Evolutionary conservation across 2,113 vertebrate genomes (phyloP).

Genomic region (Percopsis transmontana): DNA sequence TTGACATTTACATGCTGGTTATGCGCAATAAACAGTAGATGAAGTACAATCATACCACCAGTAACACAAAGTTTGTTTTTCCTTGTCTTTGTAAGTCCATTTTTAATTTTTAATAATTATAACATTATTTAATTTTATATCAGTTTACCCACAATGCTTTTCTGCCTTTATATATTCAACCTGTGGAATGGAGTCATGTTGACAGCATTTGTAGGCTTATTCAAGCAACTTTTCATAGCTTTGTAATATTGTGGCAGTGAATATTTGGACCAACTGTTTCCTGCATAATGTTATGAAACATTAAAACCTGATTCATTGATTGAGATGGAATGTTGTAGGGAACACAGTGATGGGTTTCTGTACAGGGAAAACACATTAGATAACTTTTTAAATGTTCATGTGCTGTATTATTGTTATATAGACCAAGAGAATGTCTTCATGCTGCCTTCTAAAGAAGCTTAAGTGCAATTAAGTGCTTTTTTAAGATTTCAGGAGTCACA

Average conservation of each 20-base stretch:
- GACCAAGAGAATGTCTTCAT: not conserved
- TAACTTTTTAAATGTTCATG: slow-evolving; percentile 7
- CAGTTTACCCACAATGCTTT: no score
- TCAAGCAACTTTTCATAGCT: slow-evolving; percentile 22
- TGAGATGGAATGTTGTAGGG: no score
- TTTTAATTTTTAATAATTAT: no score
- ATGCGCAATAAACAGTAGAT: no score
- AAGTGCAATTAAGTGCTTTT: slow-evolving; percentile 58
- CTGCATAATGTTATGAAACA: no score
- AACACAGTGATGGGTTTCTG: no score
- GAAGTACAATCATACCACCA: no score
- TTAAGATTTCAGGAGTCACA: slow-evolving; percentile 18
- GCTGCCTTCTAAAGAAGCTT: slow-evolving; percentile 53
- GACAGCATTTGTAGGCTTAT: slow-evolving; percentile 14
- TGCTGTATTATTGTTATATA: not conserved
- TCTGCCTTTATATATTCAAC: slow-evolving; percentile 45
- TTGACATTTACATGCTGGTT: no score
- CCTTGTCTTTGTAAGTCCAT: no score
- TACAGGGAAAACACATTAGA: not conserved
- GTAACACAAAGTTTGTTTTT: no score
- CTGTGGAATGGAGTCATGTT: slow-evolving; percentile 19
- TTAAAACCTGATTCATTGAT: no score
- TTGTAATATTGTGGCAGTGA: slow-evolving; percentile 7
- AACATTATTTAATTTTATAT: no score
- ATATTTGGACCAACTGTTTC: slow-evolving; percentile 1